Conservation (phyloP, 2,888 invertebrate species). For the Netelia melanura region DNA sequence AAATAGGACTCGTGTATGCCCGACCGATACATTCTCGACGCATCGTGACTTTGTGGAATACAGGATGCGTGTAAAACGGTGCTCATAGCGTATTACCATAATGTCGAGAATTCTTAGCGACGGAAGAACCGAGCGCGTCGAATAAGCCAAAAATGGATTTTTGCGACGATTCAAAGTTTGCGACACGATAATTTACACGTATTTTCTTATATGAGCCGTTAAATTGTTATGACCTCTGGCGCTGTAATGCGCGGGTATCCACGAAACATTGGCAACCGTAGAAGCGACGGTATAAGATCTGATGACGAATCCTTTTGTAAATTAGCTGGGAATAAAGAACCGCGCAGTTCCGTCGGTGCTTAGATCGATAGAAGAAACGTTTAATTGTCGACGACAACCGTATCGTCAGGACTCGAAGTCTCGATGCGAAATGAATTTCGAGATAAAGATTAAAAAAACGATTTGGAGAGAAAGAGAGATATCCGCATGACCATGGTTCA, state of each 20-base stretch:
- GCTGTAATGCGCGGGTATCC: constrained; percentile 24
- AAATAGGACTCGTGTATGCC: too few relatives aligned
- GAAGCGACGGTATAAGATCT: too few relatives aligned
- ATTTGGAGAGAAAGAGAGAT: constrained; percentile 1
- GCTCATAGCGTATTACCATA: constrained; percentile 33
- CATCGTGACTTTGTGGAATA: too few relatives aligned
- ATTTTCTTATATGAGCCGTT: constrained; percentile 67
- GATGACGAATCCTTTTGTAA: too few relatives aligned
- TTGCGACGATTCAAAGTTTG: constrained; percentile 27
- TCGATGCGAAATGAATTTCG: constrained; percentile 5
- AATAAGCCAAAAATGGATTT: constrained; percentile 30
- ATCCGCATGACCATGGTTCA: constrained; percentile 61
- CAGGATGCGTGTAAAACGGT: constrained; percentile 19
- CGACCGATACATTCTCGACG: too few relatives aligned
- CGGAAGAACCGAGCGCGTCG: constrained; percentile 17
- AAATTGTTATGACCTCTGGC: constrained; percentile 44
- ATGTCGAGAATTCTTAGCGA: constrained; percentile 22
- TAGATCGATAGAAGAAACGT: too few relatives aligned
- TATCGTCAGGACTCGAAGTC: too few relatives aligned
- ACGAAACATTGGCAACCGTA: constrained; percentile 8
- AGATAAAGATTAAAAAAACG: constrained; percentile 1
- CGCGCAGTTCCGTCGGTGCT: too few relatives aligned
- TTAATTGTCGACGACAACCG: too few relatives aligned
- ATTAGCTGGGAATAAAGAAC: too few relatives aligned
- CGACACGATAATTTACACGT: constrained; percentile 60